phyloP scores from a whole-genome alignment of 2,113 vertebrate species.

The Salminus brasiliensis region DNA sequence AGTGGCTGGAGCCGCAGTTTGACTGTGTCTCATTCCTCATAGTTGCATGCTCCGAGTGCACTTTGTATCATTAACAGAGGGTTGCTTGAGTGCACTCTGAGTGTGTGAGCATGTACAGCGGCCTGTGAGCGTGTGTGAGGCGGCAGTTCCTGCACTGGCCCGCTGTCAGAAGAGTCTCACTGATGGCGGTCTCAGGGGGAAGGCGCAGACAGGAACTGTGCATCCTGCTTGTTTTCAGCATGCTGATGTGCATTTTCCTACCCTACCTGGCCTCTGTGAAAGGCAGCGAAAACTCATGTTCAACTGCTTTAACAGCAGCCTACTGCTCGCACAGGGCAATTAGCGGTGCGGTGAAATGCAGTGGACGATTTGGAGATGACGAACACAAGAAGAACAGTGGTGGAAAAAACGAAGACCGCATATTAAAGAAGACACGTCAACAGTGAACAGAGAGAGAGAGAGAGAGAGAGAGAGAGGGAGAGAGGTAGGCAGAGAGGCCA shows the following conservation, averaged over 20 bases:
- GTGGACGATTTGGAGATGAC: neutral
- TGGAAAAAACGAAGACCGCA: neutral
- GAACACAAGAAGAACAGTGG: neutral
- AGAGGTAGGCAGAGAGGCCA: neutral
- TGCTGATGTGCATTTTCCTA: conserved; percentile 39
- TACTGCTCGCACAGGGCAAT: neutral
- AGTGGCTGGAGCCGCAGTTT: conserved; percentile 2
- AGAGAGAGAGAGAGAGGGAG: neutral
- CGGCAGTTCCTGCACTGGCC: conserved; percentile 31
- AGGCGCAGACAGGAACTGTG: conserved; percentile 42
- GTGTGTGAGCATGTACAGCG: neutral
- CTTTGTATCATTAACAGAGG: neutral
- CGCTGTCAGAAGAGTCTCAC: conserved; percentile 33
- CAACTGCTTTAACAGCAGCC: neutral
- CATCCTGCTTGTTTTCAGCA: conserved; percentile 38
- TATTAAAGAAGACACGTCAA: neutral
- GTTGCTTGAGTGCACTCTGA: conserved; percentile 13
- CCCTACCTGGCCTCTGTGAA: conserved; percentile 20
- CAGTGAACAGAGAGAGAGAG: neutral
- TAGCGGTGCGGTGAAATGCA: neutral
- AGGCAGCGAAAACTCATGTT: neutral
- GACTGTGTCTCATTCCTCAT: neutral
- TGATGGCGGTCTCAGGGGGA: conserved; percentile 22
- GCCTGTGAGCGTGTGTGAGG: neutral
- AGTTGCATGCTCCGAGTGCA: neutral